Percentiles rank a stretch among this genome's conserved stretches.
Evolutionary conservation across 2,113 vertebrate genomes (phyloP).

Genomic region (Ceyx cyanopectus): DNA sequence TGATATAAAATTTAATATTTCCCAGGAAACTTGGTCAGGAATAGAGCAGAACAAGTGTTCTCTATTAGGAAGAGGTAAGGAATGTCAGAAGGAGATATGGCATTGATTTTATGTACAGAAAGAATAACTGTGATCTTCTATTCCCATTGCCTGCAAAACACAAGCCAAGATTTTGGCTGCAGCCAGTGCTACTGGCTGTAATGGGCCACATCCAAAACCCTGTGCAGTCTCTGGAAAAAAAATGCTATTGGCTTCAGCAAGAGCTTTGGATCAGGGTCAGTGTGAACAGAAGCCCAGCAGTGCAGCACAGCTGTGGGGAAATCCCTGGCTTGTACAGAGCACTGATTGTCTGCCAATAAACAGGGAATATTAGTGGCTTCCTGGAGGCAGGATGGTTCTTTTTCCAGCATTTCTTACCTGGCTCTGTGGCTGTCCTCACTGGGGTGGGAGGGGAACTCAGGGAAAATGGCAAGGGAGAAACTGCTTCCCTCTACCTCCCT

Average conservation of each 20-base stretch:
- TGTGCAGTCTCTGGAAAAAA: slow-evolving; percentile 11
- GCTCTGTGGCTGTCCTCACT: background rate
- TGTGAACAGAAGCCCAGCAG: slow-evolving; percentile 35
- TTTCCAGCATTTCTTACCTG: background rate
- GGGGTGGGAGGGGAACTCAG: background rate
- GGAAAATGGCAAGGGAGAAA: background rate
- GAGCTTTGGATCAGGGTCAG: slow-evolving; percentile 8
- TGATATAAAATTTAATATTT: slow-evolving; percentile 33
- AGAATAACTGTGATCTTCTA: slow-evolving; percentile 31
- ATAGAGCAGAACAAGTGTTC: background rate
- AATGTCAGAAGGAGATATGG: slow-evolving; percentile 7
- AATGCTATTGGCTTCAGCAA: background rate
- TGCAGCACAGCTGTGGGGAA: slow-evolving; percentile 39
- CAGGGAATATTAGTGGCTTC: background rate
- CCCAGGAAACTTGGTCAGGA: slow-evolving; percentile 24
- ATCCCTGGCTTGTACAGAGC: background rate
- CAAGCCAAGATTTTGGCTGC: slow-evolving; percentile 1
- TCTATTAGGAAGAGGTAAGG: background rate
- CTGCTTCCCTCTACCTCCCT: background rate
- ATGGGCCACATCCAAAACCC: slow-evolving; percentile 18
- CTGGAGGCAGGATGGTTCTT: background rate
- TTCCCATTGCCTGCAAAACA: background rate
- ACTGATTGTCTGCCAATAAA: background rate
- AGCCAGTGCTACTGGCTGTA: slow-evolving; percentile 15
- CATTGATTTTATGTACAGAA: slow-evolving; percentile 27